Percentiles rank a stretch among this genome's conserved stretches.
Evolutionary conservation across 2,888 invertebrate genomes (phyloP).

Genomic region (Philereme transversata): DNA sequence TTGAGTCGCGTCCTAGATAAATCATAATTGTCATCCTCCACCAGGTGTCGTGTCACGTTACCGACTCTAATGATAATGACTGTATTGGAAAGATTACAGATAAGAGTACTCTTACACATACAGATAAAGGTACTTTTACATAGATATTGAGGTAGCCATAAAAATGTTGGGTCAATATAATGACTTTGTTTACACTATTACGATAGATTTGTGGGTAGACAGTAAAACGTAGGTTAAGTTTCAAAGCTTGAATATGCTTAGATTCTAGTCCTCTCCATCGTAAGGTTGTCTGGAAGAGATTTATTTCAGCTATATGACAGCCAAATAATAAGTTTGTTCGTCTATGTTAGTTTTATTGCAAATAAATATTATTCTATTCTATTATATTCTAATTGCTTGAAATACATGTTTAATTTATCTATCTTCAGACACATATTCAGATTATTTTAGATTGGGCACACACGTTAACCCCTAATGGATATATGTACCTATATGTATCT

Average conservation of each 20-base stretch:
- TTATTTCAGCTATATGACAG: too few relatives aligned
- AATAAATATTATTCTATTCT: too few relatives aligned
- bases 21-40: conserved; percentile 25
- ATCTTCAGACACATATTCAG: too few relatives aligned
- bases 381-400: too few relatives aligned
- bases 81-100: conserved; percentile 39
- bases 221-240: not conserved
- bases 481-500: too few relatives aligned
- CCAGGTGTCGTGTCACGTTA: conserved; percentile 40
- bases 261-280: not conserved
- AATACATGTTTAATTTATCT: too few relatives aligned
- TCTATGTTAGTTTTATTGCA: too few relatives aligned
- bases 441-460: too few relatives aligned
- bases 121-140: conserved; percentile 32
- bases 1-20: conserved; percentile 8
- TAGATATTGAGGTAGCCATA: conserved; percentile 34
- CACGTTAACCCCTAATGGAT: too few relatives aligned
- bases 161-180: conserved; percentile 34
- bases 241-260: conserved; percentile 3
- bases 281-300: not conserved
- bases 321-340: too few relatives aligned
- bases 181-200: conserved; percentile 32
- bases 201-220: conserved; percentile 10
- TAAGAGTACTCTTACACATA: conserved; percentile 21
- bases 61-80: conserved; percentile 49